These are phyloP conservation scores for Puma concolor DNA, from an alignment of 2,113 vertebrate species.

Conservation along the genomic window DNA sequence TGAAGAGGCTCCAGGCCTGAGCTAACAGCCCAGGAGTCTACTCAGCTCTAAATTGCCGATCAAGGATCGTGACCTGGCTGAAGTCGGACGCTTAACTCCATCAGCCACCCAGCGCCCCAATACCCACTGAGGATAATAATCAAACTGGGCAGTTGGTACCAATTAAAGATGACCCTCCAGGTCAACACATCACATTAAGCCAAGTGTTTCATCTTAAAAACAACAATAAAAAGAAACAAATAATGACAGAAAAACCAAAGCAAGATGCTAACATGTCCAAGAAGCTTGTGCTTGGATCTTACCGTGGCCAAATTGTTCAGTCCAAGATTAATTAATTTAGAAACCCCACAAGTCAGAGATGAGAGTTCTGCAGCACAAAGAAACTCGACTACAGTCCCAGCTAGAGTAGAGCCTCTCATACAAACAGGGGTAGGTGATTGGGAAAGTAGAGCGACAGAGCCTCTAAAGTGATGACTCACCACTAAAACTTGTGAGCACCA, in stretches of 20 bases:
- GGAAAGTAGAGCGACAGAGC: not conserved
- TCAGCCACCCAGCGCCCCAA: too few relatives aligned
- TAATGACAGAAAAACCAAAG: slow-evolving; percentile 81
- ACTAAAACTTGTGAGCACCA: too few relatives aligned
- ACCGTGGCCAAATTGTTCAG: slow-evolving; percentile 91
- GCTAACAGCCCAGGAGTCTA: too few relatives aligned
- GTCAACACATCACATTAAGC: slow-evolving; percentile 82
- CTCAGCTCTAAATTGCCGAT: too few relatives aligned
- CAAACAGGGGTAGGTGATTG: too few relatives aligned
- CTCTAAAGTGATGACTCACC: slow-evolving; percentile 54
- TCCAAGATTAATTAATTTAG: slow-evolving; percentile 95
- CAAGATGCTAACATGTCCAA: slow-evolving; percentile 72
- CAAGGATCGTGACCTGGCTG: too few relatives aligned
- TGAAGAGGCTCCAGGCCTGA: too few relatives aligned
- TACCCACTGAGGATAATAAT: slow-evolving; percentile 37
- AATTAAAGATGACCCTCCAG: slow-evolving; percentile 67
- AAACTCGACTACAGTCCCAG: slow-evolving; percentile 35
- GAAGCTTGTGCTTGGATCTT: slow-evolving; percentile 89
- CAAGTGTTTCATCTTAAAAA: slow-evolving; percentile 85
- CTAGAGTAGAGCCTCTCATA: too few relatives aligned
- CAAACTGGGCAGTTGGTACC: slow-evolving; percentile 44
- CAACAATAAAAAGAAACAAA: slow-evolving; percentile 80
- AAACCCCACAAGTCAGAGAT: slow-evolving; percentile 81
- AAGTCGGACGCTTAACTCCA: too few relatives aligned
- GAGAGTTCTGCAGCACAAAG: slow-evolving; percentile 64